These are phyloP conservation scores for Tachyglossus aculeatus DNA, from an alignment of 2,797 vertebrate genomes.

Conservation along the genomic window DNA sequence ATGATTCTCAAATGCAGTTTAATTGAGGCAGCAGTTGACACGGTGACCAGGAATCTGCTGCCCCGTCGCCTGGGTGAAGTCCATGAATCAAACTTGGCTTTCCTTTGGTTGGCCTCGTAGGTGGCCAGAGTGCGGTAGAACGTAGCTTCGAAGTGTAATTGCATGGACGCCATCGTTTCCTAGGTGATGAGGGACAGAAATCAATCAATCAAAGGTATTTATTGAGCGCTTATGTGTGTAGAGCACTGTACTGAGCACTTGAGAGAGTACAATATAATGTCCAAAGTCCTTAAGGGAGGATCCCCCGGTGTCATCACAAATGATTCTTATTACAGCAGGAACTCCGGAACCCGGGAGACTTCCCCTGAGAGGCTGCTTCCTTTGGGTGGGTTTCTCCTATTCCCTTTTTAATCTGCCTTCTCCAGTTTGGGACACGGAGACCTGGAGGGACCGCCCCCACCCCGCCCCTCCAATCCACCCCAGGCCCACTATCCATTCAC, in stretches of 20 bases:
- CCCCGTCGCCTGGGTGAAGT: slow-evolving; percentile 67
- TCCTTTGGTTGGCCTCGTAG: slow-evolving; percentile 72
- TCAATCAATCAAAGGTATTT: no score
- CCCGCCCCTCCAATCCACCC: slow-evolving; percentile 60
- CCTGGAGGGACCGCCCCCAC: no score
- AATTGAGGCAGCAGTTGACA: slow-evolving; percentile 85
- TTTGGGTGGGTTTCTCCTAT: no score
- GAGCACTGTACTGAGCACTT: no score
- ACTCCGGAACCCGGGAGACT: slow-evolving; percentile 5
- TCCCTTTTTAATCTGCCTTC: no score
- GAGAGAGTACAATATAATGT: no score
- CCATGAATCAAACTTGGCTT: slow-evolving; percentile 78
- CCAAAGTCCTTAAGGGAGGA: slow-evolving; percentile 55
- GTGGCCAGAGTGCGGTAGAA: slow-evolving; percentile 55
- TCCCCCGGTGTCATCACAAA: no score
- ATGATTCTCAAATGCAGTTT: slow-evolving; percentile 85
- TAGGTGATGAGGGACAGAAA: slow-evolving; percentile 48
- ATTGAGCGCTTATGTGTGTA: no score
- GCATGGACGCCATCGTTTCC: slow-evolving; percentile 74
- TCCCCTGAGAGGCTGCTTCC: slow-evolving; percentile 43
- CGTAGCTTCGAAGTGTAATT: slow-evolving; percentile 73
- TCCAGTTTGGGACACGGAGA: no score
- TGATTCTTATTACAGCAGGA: no score
- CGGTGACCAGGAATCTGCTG: slow-evolving; percentile 78
- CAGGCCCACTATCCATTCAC: slow-evolving; percentile 80